Conservation (phyloP, 2,113 vertebrate genomes). For the Notarius quadriscutis region DNA sequence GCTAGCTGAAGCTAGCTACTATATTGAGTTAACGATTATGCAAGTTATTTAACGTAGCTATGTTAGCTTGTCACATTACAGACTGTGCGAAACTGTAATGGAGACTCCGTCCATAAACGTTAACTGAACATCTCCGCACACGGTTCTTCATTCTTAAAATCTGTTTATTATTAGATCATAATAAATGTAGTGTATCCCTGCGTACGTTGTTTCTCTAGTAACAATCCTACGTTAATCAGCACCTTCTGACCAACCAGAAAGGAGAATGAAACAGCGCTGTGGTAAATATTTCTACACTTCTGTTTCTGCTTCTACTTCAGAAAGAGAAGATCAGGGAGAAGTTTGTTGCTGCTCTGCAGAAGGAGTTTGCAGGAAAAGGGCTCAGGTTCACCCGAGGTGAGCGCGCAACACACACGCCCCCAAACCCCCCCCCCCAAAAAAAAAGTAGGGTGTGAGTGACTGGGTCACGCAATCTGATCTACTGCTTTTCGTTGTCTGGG, state of each 20-base stretch:
- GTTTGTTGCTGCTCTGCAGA: constrained; percentile 90
- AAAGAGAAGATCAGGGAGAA: constrained; percentile 94
- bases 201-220: too few relatives aligned
- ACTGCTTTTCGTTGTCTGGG: too few relatives aligned
- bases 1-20: background rate
- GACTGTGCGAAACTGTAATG: background rate
- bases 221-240: background rate
- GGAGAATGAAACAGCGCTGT: background rate
- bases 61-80: background rate
- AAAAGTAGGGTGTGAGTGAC: too few relatives aligned
- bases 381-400: constrained; percentile 91
- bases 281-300: background rate
- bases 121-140: background rate
- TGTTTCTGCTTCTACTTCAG: constrained; percentile 64
- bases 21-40: background rate
- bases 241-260: background rate
- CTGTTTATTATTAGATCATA: too few relatives aligned
- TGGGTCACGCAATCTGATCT: too few relatives aligned
- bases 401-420: background rate
- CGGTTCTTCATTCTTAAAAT: too few relatives aligned
- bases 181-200: background rate
- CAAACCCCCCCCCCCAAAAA: too few relatives aligned
- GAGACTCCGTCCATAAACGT: background rate
- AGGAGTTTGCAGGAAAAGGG: constrained; percentile 94
- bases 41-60: background rate